Base-by-base conservation (phyloP, 2,113 vertebrate genomes). In the Hippocampus barbouri region DNA sequence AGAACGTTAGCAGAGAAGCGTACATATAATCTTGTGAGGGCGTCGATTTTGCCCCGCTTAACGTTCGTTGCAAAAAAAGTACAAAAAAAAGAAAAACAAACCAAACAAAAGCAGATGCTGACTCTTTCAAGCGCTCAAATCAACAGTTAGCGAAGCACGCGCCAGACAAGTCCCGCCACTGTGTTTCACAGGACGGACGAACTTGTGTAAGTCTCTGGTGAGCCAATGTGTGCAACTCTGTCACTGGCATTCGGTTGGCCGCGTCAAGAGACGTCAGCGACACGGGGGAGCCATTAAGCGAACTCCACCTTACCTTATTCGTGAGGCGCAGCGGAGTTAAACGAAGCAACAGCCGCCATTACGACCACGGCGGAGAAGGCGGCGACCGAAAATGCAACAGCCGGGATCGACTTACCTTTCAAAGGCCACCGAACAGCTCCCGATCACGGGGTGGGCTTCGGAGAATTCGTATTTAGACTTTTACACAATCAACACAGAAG, bases 251-350 rank as follows among this genome's bases (percentile, higher is more conserved):
- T 92, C 91, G 92, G 90, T 79, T 89, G 82, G 87, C 83, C 92
- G 92, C 92, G 92, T 93, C 92, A 92, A 93, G 79, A 92, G 89
- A 93, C 92, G 92, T 93, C 92, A 93, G 92, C 91, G 90, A 88
- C 87, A 88, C 91, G 88, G 80, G 88, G 88, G 64, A 91, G 88
- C 92, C 91, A 91, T 92, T 91, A 91, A 83, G 87, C 89, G 86
- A 89, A 87, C 85, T 87, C 87, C 90, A 87, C 90, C 91, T 91
- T 92, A 90, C 85, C 87, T 87, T 83, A n/a, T 85, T 87, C 89
- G 86, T 83, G 81, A 77, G 86, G 77, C 83, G 81, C 76, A 87
- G 85, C 87, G 76, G 79, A 85, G 87, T 71, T 83, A 80, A 83
- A 45, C 87, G 86, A 70, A 77, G 88, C 80, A 57, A 65, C 79